These are phyloP conservation scores for Paelopatides confundens DNA, from an alignment of 53 echinoderm and acorn worm species.

Conservation along the genomic window DNA sequence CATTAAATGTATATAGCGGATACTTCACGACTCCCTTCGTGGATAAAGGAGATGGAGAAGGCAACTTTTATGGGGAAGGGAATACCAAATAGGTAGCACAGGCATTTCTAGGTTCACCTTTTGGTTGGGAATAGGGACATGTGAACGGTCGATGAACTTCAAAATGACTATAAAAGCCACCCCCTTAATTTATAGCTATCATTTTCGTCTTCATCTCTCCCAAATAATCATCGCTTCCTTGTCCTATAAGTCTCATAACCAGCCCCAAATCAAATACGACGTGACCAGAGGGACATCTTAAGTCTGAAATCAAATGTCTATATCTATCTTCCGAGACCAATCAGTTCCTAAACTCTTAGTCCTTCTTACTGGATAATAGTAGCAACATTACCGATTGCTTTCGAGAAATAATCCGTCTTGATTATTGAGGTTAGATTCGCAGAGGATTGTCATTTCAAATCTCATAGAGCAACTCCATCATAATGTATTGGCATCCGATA, in stretches of 20 bases:
- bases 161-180: background rate
- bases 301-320: constrained; percentile 44
- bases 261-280: constrained; percentile 35
- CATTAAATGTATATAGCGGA: background rate
- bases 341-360: constrained; percentile 14
- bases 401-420: constrained; percentile 24
- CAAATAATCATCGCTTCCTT: constrained; percentile 15
- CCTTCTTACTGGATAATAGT: constrained; percentile 4
- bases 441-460: constrained; percentile 18
- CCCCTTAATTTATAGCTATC: constrained; percentile 9
- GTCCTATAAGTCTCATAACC: constrained; percentile 34
- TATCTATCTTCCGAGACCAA: constrained; percentile 36
- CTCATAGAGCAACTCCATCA: constrained; percentile 21
- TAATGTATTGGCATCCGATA: background rate
- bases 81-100: background rate
- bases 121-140: constrained; percentile 9
- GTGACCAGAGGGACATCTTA: constrained; percentile 36
- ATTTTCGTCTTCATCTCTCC: constrained; percentile 17
- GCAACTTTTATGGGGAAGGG: constrained; percentile 27
- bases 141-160: constrained; percentile 40
- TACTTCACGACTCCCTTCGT: constrained; percentile 35
- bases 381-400: constrained; percentile 5
- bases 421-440: constrained; percentile 7
- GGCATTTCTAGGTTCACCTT: background rate
- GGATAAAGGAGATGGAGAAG: background rate